Evolutionary conservation across 2,113 vertebrate species (phyloP).

Genomic region (Nesoenas mayeri): DNA sequence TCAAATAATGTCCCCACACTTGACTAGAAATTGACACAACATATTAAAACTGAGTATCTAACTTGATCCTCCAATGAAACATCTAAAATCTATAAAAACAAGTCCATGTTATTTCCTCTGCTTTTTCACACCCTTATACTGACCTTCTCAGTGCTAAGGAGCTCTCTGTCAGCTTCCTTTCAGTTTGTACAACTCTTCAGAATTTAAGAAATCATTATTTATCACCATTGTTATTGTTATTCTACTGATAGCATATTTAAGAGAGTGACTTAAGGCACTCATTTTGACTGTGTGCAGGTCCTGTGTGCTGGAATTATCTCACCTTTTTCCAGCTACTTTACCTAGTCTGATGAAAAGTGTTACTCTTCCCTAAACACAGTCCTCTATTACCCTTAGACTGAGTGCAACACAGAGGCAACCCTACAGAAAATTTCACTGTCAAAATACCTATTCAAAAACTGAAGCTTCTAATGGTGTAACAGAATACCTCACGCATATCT

Average conservation of each 20-base stretch:
- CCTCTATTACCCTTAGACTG: background rate
- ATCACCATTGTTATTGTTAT: background rate
- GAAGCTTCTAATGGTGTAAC: background rate
- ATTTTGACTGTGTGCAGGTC: background rate
- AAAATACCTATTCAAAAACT: background rate
- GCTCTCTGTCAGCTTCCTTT: background rate
- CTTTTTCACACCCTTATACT: background rate
- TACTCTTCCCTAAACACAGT: background rate
- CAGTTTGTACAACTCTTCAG: background rate
- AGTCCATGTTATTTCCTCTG: background rate
- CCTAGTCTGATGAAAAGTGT: background rate
- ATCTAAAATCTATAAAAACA: background rate
- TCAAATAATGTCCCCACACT: background rate
- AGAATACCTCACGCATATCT: background rate
- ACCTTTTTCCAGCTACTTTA: background rate
- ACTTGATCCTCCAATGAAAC: background rate
- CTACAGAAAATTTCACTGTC: background rate
- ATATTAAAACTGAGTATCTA: background rate
- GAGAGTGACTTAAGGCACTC: background rate
- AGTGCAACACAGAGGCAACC: background rate
- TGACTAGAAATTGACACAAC: background rate
- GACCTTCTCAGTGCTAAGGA: background rate
- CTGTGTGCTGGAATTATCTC: background rate
- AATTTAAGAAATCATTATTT: background rate
- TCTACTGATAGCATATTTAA: background rate